phyloP scores from a whole-genome alignment of 2,113 vertebrate genomes.

The Lanius collurio region DNA sequence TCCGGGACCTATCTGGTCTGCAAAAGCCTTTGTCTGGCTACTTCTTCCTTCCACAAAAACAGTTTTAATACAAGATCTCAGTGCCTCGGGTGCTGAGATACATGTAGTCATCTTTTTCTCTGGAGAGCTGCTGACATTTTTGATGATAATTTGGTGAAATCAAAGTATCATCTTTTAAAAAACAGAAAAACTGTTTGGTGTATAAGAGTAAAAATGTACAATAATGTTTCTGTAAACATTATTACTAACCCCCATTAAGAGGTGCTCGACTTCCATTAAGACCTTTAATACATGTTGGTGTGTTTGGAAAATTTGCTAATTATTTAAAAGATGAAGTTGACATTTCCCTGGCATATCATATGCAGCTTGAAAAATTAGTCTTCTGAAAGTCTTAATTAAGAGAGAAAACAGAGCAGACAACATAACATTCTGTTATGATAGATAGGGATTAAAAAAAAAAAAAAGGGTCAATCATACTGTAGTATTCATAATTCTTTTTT shows the following conservation, averaged over 20 bases:
- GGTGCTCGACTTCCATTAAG: neutral
- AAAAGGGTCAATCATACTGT: neutral
- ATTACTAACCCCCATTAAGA: neutral
- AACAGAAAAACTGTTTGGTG: neutral
- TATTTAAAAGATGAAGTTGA: neutral
- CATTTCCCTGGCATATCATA: slow-evolving; percentile 18
- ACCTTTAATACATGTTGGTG: neutral
- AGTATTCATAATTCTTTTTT: neutral
- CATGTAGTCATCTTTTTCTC: neutral
- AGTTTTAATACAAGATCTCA: neutral
- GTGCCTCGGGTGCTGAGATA: neutral
- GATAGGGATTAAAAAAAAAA: neutral
- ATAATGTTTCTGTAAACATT: neutral
- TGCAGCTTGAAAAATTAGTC: neutral
- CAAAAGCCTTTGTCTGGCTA: neutral
- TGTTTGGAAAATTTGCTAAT: neutral
- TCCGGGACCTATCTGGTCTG: neutral
- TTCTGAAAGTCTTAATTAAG: slow-evolving; percentile 11
- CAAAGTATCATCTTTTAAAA: neutral
- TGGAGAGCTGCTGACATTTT: neutral
- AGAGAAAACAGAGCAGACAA: neutral
- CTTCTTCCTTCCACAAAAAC: neutral
- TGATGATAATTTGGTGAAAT: neutral
- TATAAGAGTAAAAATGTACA: neutral
- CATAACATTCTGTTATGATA: neutral